A percentile compares a stretch with the other conserved stretches of the same genome.
phyloP scores from a whole-genome alignment of 1,140 invertebrate species.

The Notospermus geniculatus region DNA sequence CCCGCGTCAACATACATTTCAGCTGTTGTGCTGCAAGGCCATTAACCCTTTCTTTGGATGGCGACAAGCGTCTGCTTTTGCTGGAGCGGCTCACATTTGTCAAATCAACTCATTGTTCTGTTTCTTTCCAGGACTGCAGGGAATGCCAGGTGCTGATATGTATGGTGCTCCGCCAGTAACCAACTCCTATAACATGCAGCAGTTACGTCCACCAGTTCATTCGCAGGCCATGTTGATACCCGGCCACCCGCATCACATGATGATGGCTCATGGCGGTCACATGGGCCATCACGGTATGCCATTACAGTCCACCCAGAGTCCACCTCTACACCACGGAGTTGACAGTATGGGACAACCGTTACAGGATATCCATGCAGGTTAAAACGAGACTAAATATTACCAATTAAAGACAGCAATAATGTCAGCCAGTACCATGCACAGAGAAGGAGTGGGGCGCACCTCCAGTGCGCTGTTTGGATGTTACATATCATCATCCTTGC shows the following conservation, averaged over 20 bases:
- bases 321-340: slow-evolving; percentile 55
- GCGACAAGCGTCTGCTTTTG: no score
- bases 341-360: slow-evolving; percentile 58
- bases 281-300: slow-evolving; percentile 56
- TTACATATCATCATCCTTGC: no score
- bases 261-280: slow-evolving; percentile 53
- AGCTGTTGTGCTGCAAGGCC: no score
- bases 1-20: no score
- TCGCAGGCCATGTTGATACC: slow-evolving; percentile 60
- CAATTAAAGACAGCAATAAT: not conserved
- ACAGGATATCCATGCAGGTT: slow-evolving; percentile 61
- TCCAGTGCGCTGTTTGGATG: no score
- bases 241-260: slow-evolving; percentile 59
- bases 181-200: slow-evolving; percentile 57
- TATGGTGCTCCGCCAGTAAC: slow-evolving; percentile 51
- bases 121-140: slow-evolving; percentile 50
- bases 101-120: no score
- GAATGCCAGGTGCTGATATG: slow-evolving; percentile 54
- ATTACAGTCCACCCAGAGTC: slow-evolving; percentile 53
- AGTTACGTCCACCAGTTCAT: slow-evolving; percentile 58
- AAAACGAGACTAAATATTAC: slow-evolving; percentile 22
- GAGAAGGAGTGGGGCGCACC: no score
- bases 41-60: no score
- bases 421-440: no score
- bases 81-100: no score